These are phyloP conservation scores for Limenitis camilla DNA, from an alignment of 2,888 invertebrate genomes.

Conservation along the genomic window DNA sequence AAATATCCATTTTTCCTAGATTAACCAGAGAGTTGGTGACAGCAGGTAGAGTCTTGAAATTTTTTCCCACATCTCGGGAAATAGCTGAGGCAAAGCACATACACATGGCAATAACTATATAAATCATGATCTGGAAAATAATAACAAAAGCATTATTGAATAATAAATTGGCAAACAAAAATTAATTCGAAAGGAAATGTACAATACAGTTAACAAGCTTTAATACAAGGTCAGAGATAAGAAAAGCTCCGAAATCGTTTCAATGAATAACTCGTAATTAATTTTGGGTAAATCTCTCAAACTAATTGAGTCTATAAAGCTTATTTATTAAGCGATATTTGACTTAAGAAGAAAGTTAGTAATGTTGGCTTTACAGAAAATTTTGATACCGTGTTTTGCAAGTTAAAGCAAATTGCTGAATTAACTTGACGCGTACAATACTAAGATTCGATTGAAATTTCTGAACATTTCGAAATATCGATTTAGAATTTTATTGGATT, in stretches of 20 bases:
- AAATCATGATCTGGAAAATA: conserved; percentile 31
- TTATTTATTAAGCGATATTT: conserved; percentile 2
- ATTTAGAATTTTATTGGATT: conserved; percentile 53
- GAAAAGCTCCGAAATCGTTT: conserved; percentile 3
- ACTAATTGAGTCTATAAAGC: conserved; percentile 7
- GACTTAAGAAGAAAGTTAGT: conserved; percentile 4
- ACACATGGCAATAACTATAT: conserved; percentile 28
- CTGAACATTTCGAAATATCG: conserved; percentile 53
- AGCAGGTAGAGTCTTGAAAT: conserved; percentile 39
- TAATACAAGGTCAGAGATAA: neutral
- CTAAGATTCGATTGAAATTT: conserved; percentile 47
- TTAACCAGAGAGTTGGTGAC: conserved; percentile 59
- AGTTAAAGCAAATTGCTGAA: conserved; percentile 16
- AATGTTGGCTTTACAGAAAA: conserved; percentile 5
- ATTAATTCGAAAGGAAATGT: neutral
- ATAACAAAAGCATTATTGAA: conserved; percentile 8
- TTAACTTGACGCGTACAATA: conserved; percentile 23
- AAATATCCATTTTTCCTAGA: conserved; percentile 62
- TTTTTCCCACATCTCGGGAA: conserved; percentile 35
- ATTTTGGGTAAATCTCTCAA: conserved; percentile 8
- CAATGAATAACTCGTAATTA: neutral
- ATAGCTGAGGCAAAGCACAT: conserved; percentile 29
- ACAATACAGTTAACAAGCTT: neutral
- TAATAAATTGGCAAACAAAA: neutral
- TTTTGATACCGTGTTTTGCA: conserved; percentile 17